Conservation (phyloP, 2,888 invertebrate genomes). For the Nowickia ferox region DNA sequence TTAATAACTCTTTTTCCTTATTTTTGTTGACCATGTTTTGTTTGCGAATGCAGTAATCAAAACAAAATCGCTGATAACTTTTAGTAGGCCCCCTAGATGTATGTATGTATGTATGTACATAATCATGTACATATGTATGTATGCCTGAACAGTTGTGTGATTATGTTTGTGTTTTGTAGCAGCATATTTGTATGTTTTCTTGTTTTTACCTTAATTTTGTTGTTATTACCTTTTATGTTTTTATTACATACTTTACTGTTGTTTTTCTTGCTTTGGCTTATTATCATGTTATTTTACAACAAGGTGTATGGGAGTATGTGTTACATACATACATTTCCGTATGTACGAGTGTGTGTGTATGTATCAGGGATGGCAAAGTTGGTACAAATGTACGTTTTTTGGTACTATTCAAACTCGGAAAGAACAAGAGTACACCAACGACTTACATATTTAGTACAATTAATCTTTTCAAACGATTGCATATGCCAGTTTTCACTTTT, state of each 20-base stretch:
- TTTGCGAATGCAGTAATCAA: conserved; percentile 74
- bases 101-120: not conserved
- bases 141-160: too few species aligned
- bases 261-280: conserved; percentile 36
- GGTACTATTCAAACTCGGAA: too few species aligned
- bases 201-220: conserved; percentile 25
- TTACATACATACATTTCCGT: not conserved
- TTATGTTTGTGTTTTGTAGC: conserved; percentile 7
- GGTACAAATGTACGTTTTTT: too few species aligned
- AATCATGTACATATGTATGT: too few species aligned
- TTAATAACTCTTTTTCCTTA: not conserved
- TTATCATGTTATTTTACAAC: conserved; percentile 40
- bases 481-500: too few species aligned
- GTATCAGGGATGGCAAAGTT: too few species aligned
- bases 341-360: not conserved
- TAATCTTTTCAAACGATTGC: too few species aligned
- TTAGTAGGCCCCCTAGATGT: conserved; percentile 24
- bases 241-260: conserved; percentile 30
- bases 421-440: too few species aligned
- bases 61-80: conserved; percentile 72
- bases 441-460: too few species aligned
- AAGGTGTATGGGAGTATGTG: not conserved
- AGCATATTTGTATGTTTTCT: conserved; percentile 2
- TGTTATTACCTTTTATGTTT: conserved; percentile 32
- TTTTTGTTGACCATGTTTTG: conserved; percentile 59